Conservation (phyloP, 2,113 vertebrate species). For the Hippolais icterina region DNA sequence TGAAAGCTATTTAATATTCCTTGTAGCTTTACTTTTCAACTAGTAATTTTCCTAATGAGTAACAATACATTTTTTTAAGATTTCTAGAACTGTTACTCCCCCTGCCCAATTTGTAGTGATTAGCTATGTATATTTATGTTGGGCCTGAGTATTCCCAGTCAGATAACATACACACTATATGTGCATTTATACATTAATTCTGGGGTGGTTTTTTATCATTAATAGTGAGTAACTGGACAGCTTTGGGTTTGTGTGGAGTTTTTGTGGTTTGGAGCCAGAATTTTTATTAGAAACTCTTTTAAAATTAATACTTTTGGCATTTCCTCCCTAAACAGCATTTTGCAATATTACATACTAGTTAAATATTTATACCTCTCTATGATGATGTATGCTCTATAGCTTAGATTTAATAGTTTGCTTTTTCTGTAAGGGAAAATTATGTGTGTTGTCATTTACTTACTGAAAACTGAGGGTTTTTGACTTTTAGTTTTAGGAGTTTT, state of each 20-base stretch:
- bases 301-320: neutral
- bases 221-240: neutral
- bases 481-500: neutral
- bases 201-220: accelerated
- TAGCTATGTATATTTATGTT: neutral
- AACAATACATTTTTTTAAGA: neutral
- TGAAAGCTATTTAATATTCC: neutral
- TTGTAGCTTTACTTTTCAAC: neutral
- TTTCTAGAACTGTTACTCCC: neutral
- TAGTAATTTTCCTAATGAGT: neutral
- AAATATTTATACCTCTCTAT: neutral
- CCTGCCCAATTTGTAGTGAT: neutral
- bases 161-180: accelerated
- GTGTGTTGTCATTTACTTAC: neutral
- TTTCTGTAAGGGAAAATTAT: neutral
- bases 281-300: neutral
- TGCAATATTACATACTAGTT: neutral
- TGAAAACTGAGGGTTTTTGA: neutral
- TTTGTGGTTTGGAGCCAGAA: neutral
- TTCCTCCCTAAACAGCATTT: neutral
- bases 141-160: neutral
- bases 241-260: neutral
- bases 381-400: neutral
- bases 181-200: neutral
- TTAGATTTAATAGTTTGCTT: neutral